Conservation (phyloP, 2,888 invertebrate genomes). For the Arenicola marina region DNA sequence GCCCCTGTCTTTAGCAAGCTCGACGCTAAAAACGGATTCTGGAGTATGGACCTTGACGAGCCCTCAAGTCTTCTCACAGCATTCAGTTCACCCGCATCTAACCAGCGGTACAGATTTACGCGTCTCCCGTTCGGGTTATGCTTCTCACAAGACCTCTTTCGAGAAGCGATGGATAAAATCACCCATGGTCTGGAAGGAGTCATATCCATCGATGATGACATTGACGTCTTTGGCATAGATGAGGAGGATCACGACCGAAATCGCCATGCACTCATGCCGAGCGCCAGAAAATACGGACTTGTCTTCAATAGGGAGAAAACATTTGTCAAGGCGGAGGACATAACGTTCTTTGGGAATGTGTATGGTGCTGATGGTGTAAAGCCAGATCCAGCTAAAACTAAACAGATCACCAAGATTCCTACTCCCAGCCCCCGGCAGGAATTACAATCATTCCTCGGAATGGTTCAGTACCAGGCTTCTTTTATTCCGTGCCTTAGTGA, state of each 20-base stretch:
- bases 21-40: conserved; percentile 27
- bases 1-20: conserved; percentile 19
- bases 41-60: conserved; percentile 18
- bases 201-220: conserved; percentile 8
- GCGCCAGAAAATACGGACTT: not conserved
- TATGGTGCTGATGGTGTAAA: conserved; percentile 16
- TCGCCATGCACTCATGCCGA: conserved; percentile 3
- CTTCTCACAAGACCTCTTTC: conserved; percentile 12
- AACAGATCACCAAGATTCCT: conserved; percentile 17
- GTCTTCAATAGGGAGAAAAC: conserved; percentile 7
- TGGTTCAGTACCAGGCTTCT: conserved; percentile 19
- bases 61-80: conserved; percentile 9
- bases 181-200: not conserved
- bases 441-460: conserved; percentile 26
- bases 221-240: not conserved
- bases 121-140: conserved; percentile 10
- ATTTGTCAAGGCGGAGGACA: not conserved
- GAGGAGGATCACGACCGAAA: conserved; percentile 4
- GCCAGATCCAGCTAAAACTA: conserved; percentile 24
- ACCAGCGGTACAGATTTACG: conserved; percentile 3
- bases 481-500: conserved; percentile 16
- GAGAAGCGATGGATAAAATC: conserved; percentile 9
- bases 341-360: conserved; percentile 25
- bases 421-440: conserved; percentile 15
- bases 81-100: conserved; percentile 14